Evolutionary conservation across 53 echinoderm and acorn worm species (phyloP), one percentile per base, ranked within the genome.

Genomic region (Arbacia lixula): DNA sequence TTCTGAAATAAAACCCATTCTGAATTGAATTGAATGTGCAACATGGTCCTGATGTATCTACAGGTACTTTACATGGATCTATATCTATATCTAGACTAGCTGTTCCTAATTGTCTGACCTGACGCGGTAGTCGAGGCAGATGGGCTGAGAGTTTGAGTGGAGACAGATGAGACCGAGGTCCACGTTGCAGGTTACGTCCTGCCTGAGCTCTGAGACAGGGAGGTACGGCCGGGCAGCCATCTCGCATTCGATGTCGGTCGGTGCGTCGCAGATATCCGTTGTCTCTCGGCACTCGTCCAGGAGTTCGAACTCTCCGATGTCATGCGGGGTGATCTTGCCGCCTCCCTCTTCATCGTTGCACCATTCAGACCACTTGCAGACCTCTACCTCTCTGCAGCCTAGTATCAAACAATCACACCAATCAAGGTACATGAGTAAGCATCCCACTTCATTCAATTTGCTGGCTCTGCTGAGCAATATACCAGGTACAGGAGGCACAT

Each of bases 51-150:
- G n/a, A n/a, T n/a, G n/a, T n/a, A n/a, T n/a, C n/a, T n/a, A n/a
- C n/a, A n/a, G n/a, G n/a, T n/a, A n/a, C n/a, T n/a, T n/a, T n/a
- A n/a, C n/a, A n/a, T n/a, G n/a, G n/a, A n/a, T n/a, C n/a, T n/a
- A n/a, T n/a, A n/a, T n/a, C n/a, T n/a, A n/a, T n/a, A n/a, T n/a
- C n/a, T n/a, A n/a, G n/a, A n/a, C n/a, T n/a, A n/a, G n/a, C n/a
- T n/a, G n/a, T n/a, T n/a, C n/a, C n/a, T n/a, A n/a, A n/a, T n/a
- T n/a, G n/a, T n/a, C n/a, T n/a, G n/a, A 76, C 76, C 76, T 53
- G 76, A 76, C 55, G 55, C 76, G 76, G 56, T 54, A 76, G 22
- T 76, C 56, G 22, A 76, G 35, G 36, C 76, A 76, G 76, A 53
- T 35, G 3, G 38, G 21, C 21, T 56, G 76, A 0, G 37, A 8